Conservation (phyloP, 2,888 invertebrate species). For the Adelphocoris suturalis region DNA sequence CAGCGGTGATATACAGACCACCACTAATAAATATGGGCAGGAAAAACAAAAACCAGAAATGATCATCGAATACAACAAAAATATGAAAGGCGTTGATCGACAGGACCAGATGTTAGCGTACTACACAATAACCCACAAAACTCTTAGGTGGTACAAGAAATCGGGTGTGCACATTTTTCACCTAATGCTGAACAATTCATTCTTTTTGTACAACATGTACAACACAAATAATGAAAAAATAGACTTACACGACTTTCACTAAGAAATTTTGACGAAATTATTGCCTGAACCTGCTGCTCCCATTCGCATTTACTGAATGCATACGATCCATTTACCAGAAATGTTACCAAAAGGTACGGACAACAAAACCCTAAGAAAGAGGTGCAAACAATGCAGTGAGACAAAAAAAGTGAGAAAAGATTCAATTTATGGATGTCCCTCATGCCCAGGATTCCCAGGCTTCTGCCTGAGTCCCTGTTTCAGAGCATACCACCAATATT, state of each 20-base stretch:
- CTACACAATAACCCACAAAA: constrained; percentile 40
- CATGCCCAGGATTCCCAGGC: constrained; percentile 39
- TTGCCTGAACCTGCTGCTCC: constrained; percentile 15
- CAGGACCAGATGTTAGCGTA: constrained; percentile 72
- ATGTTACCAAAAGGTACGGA: neutral
- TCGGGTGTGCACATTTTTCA: neutral
- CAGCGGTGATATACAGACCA: neutral
- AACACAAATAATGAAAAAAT: too few species aligned
- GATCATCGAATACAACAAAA: constrained; percentile 49
- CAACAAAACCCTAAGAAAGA: neutral
- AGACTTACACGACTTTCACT: constrained; percentile 24
- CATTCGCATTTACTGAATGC: neutral
- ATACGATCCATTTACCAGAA: too few species aligned
- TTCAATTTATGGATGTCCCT: constrained; percentile 23
- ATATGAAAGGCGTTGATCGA: constrained; percentile 69
- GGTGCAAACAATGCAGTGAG: neutral
- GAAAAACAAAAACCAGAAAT: constrained; percentile 46
- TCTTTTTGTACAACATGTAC: constrained; percentile 26
- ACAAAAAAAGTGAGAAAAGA: neutral
- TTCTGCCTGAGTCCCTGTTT: constrained; percentile 1
- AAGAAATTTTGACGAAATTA: neutral
- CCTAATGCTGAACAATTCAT: neutral
- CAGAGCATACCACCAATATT: neutral
- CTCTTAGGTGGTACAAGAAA: constrained; percentile 26
- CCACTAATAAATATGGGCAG: neutral